Evolutionary conservation across 2,888 invertebrate genomes (phyloP).

Genomic region (Drosophila buzzatii): DNA sequence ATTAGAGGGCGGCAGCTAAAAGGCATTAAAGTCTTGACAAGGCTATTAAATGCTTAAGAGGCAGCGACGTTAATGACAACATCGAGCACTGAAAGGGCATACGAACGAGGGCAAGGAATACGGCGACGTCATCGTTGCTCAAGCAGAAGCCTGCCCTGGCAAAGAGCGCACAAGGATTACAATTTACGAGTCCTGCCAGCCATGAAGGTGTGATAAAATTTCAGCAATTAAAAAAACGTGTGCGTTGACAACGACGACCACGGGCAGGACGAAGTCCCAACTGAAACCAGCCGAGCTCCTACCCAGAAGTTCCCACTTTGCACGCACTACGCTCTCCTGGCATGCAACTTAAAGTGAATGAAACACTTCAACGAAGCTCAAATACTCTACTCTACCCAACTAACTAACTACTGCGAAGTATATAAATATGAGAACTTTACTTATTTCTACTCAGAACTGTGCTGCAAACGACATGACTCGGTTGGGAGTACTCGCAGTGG

Average conservation of each 20-base stretch:
- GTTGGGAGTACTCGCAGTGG: neutral
- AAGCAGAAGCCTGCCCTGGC: conserved; percentile 40
- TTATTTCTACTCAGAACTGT: neutral
- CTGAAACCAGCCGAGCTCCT: conserved; percentile 12
- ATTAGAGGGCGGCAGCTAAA: conserved; percentile 72
- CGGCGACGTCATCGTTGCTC: conserved; percentile 52
- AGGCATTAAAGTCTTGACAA: conserved; percentile 81
- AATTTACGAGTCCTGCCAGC: conserved; percentile 80
- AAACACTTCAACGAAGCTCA: conserved; percentile 16
- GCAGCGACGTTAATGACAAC: conserved; percentile 79
- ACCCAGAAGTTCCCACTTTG: neutral
- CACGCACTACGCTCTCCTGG: conserved; percentile 52
- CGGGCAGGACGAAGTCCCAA: conserved; percentile 42
- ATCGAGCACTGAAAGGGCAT: conserved; percentile 55
- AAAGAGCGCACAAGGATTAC: conserved; percentile 73
- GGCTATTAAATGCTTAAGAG: conserved; percentile 82
- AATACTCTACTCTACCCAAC: conserved; percentile 28
- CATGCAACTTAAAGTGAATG: conserved; percentile 65
- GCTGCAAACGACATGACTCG: conserved; percentile 9
- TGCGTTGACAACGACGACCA: conserved; percentile 75
- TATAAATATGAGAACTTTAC: no score
- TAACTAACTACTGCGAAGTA: neutral
- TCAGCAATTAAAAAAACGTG: conserved; percentile 80
- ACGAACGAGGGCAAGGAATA: conserved; percentile 38
- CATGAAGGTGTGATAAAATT: conserved; percentile 82